Base-by-base conservation (phyloP, 2,888 invertebrate genomes). In the Gymnosoma rotundatum region DNA sequence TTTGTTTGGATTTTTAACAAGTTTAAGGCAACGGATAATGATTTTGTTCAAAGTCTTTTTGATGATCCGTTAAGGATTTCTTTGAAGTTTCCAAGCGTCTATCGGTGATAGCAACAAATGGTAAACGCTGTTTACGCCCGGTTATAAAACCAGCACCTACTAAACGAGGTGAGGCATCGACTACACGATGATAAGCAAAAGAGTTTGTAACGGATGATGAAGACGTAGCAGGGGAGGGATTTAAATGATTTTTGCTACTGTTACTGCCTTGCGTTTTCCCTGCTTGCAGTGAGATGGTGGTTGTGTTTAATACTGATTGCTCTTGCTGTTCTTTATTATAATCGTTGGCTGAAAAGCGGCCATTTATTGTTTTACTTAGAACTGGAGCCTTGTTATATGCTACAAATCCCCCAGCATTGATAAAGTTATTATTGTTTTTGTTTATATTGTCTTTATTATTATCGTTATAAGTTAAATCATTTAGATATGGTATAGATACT, bases 61-160 rank as follows among this genome's bases (percentile, higher is more conserved):
- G 90, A 67, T 88, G 89, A 80, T 89, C 89, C 58, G 83, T 79
- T 66, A 87, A 76, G 86, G 88, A 75, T 87, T 89, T 91, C 85
- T 89, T 89, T 21, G 90, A 87, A 69, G 88, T 90, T 78, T 91
- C 92, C 73, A 92, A 88, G n/a, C 92, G 90, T 38, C 91, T 89
- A 86, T 92, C 92, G 73, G 92, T 92, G 80, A 92, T 92, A 83
- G 92, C 92, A 74, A 92, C 92, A 87, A 92, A 92, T 3, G 92
- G 92, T 79, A 92, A 86, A 32, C 91, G 90, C 86, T 92, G 92
- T 83, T 92, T 92, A 20, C 89, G 91, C 45, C 89, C 89, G 14
- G 87, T 82, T 45, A 66, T 60, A 66, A 76, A 70, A 25, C 89
- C 89, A 16, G 89, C 88, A 36, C 90, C 90, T 42, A 90, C 89